Evolutionary conservation across 2,113 vertebrate species (phyloP).

Genomic region (Pachypanchax playfairii): DNA sequence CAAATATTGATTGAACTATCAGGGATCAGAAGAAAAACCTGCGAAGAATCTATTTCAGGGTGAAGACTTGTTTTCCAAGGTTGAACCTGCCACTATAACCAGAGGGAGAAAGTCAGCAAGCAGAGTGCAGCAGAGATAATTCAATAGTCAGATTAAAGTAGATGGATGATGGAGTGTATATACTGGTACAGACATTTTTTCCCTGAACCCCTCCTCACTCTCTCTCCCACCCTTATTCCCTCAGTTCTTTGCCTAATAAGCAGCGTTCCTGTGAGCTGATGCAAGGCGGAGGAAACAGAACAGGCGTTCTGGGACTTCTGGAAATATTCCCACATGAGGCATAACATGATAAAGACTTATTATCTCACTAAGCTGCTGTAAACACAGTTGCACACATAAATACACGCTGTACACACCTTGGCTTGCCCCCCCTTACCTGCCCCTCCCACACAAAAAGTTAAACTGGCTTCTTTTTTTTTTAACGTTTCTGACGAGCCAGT

Average conservation of each 20-base stretch:
- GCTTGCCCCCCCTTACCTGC: neutral
- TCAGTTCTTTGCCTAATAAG: slow-evolving; percentile 83
- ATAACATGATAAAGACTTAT: slow-evolving; percentile 81
- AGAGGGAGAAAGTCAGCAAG: slow-evolving; percentile 47
- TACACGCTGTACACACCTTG: slow-evolving; percentile 62
- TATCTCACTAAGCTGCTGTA: slow-evolving; percentile 81
- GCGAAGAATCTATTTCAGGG: slow-evolving; percentile 59
- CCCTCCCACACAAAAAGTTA: slow-evolving; percentile 29
- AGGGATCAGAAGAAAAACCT: slow-evolving; percentile 61
- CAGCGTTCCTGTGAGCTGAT: slow-evolving; percentile 81
- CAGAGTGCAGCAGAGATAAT: slow-evolving; percentile 63
- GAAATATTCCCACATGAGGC: slow-evolving; percentile 82
- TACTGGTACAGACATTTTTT: slow-evolving; percentile 67
- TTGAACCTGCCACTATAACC: slow-evolving; percentile 64
- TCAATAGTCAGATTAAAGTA: slow-evolving; percentile 77
- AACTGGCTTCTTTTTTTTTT: slow-evolving; percentile 27
- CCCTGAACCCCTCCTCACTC: slow-evolving; percentile 20
- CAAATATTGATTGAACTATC: slow-evolving; percentile 70
- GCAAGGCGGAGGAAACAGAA: slow-evolving; percentile 83
- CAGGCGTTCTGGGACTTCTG: slow-evolving; percentile 78
- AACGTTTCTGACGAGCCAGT: slow-evolving; percentile 60
- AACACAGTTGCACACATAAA: slow-evolving; percentile 76
- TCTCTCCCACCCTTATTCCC: slow-evolving; percentile 69
- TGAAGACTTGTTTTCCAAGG: slow-evolving; percentile 67
- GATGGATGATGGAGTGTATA: slow-evolving; percentile 76